Base-by-base conservation (phyloP, 1,140 invertebrate genomes). In the Hydropsyche tenuis region DNA sequence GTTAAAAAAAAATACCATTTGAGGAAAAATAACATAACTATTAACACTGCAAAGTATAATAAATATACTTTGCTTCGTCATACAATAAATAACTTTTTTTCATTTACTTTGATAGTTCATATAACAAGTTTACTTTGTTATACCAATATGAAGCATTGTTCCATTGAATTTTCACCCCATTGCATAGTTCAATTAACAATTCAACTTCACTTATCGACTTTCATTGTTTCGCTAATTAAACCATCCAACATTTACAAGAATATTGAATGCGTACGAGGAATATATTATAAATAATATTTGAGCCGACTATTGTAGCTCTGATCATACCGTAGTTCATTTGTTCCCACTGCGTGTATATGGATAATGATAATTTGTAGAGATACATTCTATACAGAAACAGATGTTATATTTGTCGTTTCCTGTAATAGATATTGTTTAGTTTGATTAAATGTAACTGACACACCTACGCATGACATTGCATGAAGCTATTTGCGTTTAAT, bases 101-200 rank as follows among this genome's bases (percentile, higher is more conserved):
- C 30, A 4, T 37, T 37, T 37, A 3, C 30, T 4, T 4, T 37
- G 9, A 37, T 9, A 9, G 9, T 9, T 37, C 9, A 4, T 37
- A 37, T 37, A 37, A 18, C 16, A 11, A 53, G 18, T 18, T 53
- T 53, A 53, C 48, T 9, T 18, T 53, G 16, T 18, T 53, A 18
- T n/a, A 14, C 4, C 46, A 48, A 18, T 48, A 18, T 6, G 7
- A 18, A 2, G 5, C 20, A 18, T 53, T 18, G 16, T 53, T 53
- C 1, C 9, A 53, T 53, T 20, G 1, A 20, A 53, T 20, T 53
- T 53, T 20, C 20, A 53, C 16, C 48, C 16, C n/a, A n/a, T 53
- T 53, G 9, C 48, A 53, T 53, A 5, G 16, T 53, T 53, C 48
- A 53, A 53, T 53, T 53, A 53, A 53, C 48, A 53, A 53, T 53